Conservation (phyloP, 2,888 invertebrate species). For the Argyresthia goedartella region DNA sequence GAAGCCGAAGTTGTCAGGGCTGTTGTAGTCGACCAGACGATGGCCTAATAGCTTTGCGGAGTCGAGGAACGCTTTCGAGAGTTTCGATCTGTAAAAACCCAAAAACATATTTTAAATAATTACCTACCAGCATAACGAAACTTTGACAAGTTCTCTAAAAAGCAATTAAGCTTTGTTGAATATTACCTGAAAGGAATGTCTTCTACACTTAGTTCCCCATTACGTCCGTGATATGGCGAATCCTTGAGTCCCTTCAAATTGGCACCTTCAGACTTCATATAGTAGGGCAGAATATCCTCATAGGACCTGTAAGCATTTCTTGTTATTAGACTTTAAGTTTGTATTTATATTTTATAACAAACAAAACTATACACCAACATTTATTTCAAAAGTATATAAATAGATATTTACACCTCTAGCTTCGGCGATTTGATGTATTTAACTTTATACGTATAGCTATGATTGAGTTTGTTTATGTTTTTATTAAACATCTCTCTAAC, state of each 20-base stretch:
- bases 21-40: constrained; percentile 78
- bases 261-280: constrained; percentile 72
- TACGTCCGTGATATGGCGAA: constrained; percentile 69
- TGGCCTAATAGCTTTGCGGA: constrained; percentile 75
- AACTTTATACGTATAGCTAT: too few species aligned
- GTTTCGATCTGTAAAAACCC: constrained; percentile 43
- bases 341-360: too few species aligned
- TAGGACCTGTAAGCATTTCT: constrained; percentile 56
- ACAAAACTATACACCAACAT: too few species aligned
- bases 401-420: too few species aligned
- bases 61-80: constrained; percentile 76
- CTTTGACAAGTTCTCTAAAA: background rate
- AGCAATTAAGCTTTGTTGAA: too few species aligned
- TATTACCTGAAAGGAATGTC: constrained; percentile 68
- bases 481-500: too few species aligned
- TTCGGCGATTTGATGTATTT: too few species aligned
- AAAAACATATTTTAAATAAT: too few species aligned
- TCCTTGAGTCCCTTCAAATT: constrained; percentile 50
- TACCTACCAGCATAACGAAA: background rate
- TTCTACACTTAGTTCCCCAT: constrained; percentile 74
- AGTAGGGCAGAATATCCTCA: constrained; percentile 71
- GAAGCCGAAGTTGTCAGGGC: constrained; percentile 73
- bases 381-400: too few species aligned
- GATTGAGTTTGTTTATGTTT: too few species aligned
- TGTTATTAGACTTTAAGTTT: background rate